Base-by-base conservation (phyloP, 2,797 vertebrate genomes). In the Halcyon smyrnensis region DNA sequence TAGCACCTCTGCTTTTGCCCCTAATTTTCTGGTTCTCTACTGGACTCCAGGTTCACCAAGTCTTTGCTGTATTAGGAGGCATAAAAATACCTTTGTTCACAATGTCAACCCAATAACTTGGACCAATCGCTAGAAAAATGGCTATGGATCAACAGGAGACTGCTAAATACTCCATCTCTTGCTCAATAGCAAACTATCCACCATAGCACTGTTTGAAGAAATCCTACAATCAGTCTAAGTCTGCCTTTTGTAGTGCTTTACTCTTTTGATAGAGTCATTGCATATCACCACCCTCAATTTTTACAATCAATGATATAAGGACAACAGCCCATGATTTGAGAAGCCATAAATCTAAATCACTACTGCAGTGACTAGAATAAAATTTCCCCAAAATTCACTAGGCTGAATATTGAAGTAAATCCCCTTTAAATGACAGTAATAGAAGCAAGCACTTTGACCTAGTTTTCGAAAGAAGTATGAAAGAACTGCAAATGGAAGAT, bases 361-460 rank as follows among this genome's bases (percentile, higher is more conserved):
- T 51, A 54, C 21, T 69, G 41, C 69, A 65, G 25, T 6, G 43
- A 87, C 21, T n/a, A 41, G 39, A 87, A 90, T 30, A 8, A 71
- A 71, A 77, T 65, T 84, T 51, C 57, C 81, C 43, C 37, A 60
- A 46, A 83, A 60, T n/a, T 87, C 43, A 30, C 36, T 43, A 28
- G 16, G 34, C 68, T 53, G 27, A 89, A 92, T 68, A 78, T 8
- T 54, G 84, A 89, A 74, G 45, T 28, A 71, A 87, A 75, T 43
- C 8, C 32, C 7, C 30, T 83, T 88, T 65, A 92, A 91, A 80
- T 78, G 34, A 36, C 57, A 87, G 50, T 84, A 92, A 86, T 18
- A 80, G 30, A 78, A 95, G n/a, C 30, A 84, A 75, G 48, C 6
- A 70, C 76, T 85, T 92, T 54, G 82, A 85, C 79, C 57, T 68